phyloP scores from a whole-genome alignment of 2,797 vertebrate species.

The Galagoides demidoff region DNA sequence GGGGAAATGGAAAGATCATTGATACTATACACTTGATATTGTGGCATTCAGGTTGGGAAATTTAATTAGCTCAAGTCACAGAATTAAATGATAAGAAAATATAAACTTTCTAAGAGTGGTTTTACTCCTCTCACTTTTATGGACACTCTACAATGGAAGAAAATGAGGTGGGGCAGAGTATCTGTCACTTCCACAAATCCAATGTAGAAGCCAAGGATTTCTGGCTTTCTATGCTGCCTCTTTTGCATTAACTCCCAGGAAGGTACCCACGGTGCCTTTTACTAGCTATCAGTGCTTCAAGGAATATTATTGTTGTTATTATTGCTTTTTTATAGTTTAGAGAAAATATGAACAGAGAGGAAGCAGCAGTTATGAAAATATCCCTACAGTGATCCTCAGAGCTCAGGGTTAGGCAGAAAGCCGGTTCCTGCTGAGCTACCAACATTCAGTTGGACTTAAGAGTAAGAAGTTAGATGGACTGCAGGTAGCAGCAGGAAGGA shows the following conservation, averaged over 20 bases:
- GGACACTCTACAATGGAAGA: not conserved
- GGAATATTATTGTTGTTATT: not conserved
- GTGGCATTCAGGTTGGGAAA: not conserved
- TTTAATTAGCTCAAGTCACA: not conserved
- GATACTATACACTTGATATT: not conserved
- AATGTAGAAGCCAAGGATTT: not conserved
- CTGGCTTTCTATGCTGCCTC: not conserved
- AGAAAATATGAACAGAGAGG: constrained; percentile 24
- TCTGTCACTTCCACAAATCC: not conserved
- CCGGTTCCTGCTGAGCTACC: not conserved
- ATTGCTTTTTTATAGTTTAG: constrained; percentile 20
- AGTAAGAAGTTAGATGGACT: not conserved
- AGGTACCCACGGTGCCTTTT: not conserved
- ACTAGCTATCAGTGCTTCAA: not conserved
- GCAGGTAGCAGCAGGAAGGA: constrained; percentile 28
- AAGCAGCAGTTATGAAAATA: constrained; percentile 30
- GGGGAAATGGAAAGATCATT: not conserved
- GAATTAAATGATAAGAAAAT: constrained; percentile 34
- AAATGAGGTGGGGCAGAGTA: not conserved
- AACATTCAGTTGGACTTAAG: not conserved
- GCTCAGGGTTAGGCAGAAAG: constrained; percentile 38
- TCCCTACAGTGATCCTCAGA: not conserved
- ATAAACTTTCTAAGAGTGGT: constrained; percentile 8
- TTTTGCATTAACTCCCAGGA: not conserved
- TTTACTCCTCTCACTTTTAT: not conserved